Evolutionary conservation across 92 coral and sea anemone genomes (phyloP).

Genomic region (Phenganax subtilis): DNA sequence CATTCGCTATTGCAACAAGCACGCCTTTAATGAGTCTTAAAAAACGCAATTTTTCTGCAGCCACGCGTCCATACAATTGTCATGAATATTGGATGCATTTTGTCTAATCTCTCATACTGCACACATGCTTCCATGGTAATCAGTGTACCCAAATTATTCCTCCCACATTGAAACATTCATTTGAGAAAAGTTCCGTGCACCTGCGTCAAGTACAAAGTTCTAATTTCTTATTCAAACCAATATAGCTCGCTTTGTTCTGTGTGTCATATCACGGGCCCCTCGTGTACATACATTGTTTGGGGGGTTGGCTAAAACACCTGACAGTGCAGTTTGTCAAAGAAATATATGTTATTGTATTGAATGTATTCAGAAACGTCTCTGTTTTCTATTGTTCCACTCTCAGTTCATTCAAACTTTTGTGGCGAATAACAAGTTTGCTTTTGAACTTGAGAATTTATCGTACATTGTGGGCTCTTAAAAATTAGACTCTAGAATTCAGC

Average conservation of each 20-base stretch:
- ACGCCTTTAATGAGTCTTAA: not conserved
- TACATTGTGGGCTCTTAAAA: no score
- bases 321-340: slow-evolving; percentile 11
- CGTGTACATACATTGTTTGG: not conserved
- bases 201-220: slow-evolving; percentile 19
- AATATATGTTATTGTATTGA: no score
- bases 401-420: no score
- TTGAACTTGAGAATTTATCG: no score
- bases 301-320: not conserved
- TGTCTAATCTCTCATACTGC: not conserved
- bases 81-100: slow-evolving; percentile 11
- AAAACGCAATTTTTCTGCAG: not conserved
- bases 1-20: not conserved
- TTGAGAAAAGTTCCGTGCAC: not conserved
- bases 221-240: not conserved
- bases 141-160: not conserved
- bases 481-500: no score
- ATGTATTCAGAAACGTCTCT: no score
- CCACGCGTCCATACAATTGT: slow-evolving; percentile 15
- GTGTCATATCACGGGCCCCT: not conserved
- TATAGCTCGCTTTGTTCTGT: not conserved
- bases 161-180: slow-evolving; percentile 8
- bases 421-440: no score
- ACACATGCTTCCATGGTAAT: slow-evolving; percentile 2
- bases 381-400: no score